phyloP scores from a whole-genome alignment of 1,140 invertebrate genomes.

The Ephestia elutella region DNA sequence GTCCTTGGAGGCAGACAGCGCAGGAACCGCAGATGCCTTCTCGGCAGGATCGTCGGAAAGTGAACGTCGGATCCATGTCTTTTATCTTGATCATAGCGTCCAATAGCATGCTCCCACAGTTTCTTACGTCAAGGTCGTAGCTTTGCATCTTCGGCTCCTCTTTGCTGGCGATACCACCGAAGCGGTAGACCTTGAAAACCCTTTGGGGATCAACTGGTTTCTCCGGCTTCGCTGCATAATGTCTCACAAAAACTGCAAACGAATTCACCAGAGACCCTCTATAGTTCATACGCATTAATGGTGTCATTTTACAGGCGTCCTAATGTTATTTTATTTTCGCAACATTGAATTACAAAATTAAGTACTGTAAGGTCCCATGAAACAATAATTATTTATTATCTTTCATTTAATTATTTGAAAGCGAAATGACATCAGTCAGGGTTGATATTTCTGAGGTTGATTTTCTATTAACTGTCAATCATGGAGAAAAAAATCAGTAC shows the following conservation, averaged over 20 bases:
- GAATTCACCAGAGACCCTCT: neutral
- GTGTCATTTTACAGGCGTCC: neutral
- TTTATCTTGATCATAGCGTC: constrained; percentile 93
- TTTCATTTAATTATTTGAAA: no score
- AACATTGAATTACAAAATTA: neutral
- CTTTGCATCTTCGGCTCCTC: constrained; percentile 83
- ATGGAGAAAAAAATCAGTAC: no score
- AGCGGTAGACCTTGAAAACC: constrained; percentile 57
- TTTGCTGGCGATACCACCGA: constrained; percentile 55
- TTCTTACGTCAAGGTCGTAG: constrained; percentile 85
- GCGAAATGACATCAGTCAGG: neutral
- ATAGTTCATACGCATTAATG: neutral
- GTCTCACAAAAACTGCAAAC: constrained; percentile 7
- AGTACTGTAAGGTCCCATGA: constrained; percentile 12
- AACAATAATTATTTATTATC: constrained; percentile 16
- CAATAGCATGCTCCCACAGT: constrained; percentile 87
- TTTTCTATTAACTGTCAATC: neutral
- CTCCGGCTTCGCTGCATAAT: constrained; percentile 29
- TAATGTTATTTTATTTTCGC: neutral
- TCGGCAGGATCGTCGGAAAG: constrained; percentile 88
- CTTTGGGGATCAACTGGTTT: constrained; percentile 75
- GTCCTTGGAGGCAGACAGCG: constrained; percentile 91
- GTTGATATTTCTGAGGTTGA: no score
- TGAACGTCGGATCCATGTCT: constrained; percentile 88
- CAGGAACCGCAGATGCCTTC: constrained; percentile 95